These are phyloP conservation scores for Bagarius yarrelli DNA, from an alignment of 2,113 vertebrate genomes.

Conservation along the genomic window DNA sequence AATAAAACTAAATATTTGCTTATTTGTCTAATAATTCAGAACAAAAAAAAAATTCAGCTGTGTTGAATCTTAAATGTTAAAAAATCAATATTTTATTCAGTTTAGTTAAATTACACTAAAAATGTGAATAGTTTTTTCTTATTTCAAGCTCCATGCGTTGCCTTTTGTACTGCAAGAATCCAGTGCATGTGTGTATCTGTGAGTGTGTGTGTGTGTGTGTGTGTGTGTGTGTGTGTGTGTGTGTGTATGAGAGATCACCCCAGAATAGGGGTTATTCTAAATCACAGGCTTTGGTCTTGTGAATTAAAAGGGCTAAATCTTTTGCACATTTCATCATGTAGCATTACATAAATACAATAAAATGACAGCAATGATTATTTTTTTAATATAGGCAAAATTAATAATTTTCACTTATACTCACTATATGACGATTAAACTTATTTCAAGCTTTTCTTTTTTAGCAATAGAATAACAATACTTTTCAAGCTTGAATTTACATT, in stretches of 20 bases:
- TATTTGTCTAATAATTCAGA: too few species aligned
- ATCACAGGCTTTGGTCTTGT: slow-evolving; percentile 65
- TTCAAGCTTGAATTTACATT: too few species aligned
- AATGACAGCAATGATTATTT: not conserved
- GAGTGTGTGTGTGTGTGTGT: slow-evolving; percentile 8
- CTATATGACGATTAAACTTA: not conserved
- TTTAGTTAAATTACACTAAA: too few species aligned
- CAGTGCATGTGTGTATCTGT: slow-evolving; percentile 2
- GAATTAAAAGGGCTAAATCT: slow-evolving; percentile 70
- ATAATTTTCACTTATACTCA: not conserved
- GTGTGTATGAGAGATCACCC: slow-evolving; percentile 49
- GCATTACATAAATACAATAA: not conserved
- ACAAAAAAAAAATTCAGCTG: too few species aligned
- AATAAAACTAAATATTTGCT: too few species aligned
- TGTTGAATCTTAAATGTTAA: too few species aligned
- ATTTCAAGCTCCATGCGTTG: too few species aligned
- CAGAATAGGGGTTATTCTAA: slow-evolving; percentile 65
- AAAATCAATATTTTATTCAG: too few species aligned
- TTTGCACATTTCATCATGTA: slow-evolving; percentile 41
- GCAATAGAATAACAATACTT: too few species aligned
- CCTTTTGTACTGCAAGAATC: slow-evolving; percentile 30
- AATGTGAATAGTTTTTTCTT: too few species aligned
- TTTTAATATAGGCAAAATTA: not conserved
- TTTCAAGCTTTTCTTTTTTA: not conserved
- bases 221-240: slow-evolving; percentile 17